phyloP scores from a whole-genome alignment of 2,797 vertebrate genomes.

The Molossus alvarezi region DNA sequence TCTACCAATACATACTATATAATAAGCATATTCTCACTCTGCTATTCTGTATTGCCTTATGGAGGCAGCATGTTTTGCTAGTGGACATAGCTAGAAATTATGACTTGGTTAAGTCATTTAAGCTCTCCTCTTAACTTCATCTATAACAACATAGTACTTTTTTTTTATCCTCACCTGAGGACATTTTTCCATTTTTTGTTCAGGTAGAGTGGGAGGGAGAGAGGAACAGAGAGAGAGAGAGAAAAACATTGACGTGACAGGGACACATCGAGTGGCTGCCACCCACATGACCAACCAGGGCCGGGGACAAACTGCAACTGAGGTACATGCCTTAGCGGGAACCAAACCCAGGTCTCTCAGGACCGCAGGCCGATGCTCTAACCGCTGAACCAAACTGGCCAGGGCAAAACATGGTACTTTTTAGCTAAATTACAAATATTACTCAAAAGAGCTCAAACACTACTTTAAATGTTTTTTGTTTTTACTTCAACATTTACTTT shows the following conservation, averaged over 20 bases:
- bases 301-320: too few relatives aligned
- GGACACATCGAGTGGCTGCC: too few relatives aligned
- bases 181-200: too few relatives aligned
- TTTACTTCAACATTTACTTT: background rate
- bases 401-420: background rate
- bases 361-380: too few relatives aligned
- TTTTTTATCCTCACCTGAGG: too few relatives aligned
- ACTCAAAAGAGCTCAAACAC: background rate
- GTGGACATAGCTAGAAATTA: background rate
- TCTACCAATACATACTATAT: background rate
- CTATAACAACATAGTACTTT: background rate
- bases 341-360: too few relatives aligned
- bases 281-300: too few relatives aligned
- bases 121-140: constrained; percentile 33
- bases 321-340: too few relatives aligned
- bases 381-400: too few relatives aligned
- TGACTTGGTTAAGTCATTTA: background rate
- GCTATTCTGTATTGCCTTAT: background rate
- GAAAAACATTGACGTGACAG: too few relatives aligned
- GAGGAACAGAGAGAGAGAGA: too few relatives aligned
- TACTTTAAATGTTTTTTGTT: background rate
- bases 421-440: constrained; percentile 9
- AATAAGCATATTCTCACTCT: constrained; percentile 25
- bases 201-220: too few relatives aligned
- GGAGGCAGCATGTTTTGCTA: background rate